Conservation (phyloP, 2,113 vertebrate species). For the Toxotes jaculatrix region DNA sequence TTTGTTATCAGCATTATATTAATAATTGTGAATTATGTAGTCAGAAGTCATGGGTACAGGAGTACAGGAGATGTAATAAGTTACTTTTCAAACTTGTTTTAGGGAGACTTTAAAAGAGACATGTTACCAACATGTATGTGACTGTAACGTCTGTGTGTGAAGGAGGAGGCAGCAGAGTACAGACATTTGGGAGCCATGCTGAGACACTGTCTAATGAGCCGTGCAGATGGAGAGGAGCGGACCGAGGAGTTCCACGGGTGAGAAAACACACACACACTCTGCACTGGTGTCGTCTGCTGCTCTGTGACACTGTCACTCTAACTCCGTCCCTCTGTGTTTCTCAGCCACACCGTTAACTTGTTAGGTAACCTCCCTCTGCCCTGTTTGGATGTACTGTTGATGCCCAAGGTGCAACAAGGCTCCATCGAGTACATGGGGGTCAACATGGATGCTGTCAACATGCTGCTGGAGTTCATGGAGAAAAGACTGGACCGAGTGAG, state of each 20-base stretch:
- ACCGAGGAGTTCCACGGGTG: conserved; percentile 94
- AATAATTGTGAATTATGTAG: not conserved
- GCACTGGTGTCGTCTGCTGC: not conserved
- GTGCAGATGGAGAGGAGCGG: conserved; percentile 88
- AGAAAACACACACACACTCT: not conserved
- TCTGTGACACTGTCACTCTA: not conserved
- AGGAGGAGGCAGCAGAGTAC: conserved; percentile 92
- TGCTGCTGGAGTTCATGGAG: conserved; percentile 91
- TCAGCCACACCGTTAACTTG: conserved; percentile 92
- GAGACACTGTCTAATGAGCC: conserved; percentile 91
- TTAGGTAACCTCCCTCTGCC: conserved; percentile 92
- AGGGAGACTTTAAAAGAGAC: no score
- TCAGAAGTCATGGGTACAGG: not conserved
- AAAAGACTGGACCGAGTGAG: conserved; percentile 90
- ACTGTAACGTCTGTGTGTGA: conserved; percentile 7
- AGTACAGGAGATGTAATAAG: no score
- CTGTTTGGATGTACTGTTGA: conserved; percentile 91
- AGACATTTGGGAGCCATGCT: conserved; percentile 90
- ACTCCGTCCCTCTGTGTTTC: not conserved
- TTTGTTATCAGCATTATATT: not conserved
- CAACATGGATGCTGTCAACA: conserved; percentile 92
- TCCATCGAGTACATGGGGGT: conserved; percentile 93
- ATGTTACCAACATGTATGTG: not conserved
- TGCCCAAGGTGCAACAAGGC: conserved; percentile 87
- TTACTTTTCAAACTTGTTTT: no score